phyloP scores from a whole-genome alignment of 1,140 invertebrate genomes.

The Palaemon carinicauda region DNA sequence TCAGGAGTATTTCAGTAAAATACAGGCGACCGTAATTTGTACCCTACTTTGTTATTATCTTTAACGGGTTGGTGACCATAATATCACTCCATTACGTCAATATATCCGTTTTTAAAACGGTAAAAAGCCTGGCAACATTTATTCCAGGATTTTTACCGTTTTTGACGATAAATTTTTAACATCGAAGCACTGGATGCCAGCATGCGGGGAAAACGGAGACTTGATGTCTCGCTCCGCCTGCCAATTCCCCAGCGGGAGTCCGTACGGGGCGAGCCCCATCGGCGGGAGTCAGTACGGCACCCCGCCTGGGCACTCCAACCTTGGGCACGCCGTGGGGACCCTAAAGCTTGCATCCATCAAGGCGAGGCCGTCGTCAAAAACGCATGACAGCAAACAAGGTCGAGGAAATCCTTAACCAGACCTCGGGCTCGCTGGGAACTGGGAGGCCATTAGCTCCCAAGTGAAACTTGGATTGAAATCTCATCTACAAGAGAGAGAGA shows the following conservation, averaged over 20 bases:
- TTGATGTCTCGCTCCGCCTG: conserved; percentile 48
- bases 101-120: too few species aligned
- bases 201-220: conserved; percentile 53
- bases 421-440: conserved; percentile 60
- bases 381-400: conserved; percentile 64
- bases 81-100: too few species aligned
- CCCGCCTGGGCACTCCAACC: conserved; percentile 29
- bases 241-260: conserved; percentile 2
- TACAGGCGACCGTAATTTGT: too few species aligned
- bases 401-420: conserved; percentile 65
- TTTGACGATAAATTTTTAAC: too few species aligned
- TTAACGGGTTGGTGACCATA: too few species aligned
- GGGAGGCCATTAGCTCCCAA: too few species aligned
- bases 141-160: too few species aligned
- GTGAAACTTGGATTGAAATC: too few species aligned
- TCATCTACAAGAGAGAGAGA: too few species aligned
- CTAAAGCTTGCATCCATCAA: conserved; percentile 67
- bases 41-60: too few species aligned
- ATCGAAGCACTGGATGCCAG: conserved; percentile 60
- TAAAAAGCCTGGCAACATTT: too few species aligned
- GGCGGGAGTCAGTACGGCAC: conserved; percentile 33
- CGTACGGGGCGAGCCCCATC: conserved; percentile 21
- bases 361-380: conserved; percentile 64
- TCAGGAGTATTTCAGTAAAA: too few species aligned
- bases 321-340: conserved; percentile 43